Evolutionary conservation across 1,140 invertebrate species (phyloP), one percentile per base, ranked within the genome.

Genomic region (Papilio aristodemus): DNA sequence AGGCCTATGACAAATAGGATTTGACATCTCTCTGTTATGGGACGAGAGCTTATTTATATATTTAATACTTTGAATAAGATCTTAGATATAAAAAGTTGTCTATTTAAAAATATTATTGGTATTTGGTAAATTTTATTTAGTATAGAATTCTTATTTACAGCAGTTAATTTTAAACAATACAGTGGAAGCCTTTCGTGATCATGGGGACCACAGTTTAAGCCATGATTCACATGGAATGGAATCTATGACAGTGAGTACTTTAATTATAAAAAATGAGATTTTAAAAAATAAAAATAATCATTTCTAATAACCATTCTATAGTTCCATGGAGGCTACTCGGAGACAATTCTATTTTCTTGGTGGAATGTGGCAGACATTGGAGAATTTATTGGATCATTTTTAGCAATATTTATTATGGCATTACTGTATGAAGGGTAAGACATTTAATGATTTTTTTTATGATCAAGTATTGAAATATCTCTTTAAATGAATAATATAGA

Each of bases 381-480:
- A 38, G 94, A 95, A 41, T 93, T 98, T 72, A 89, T 97, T 62
- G 96, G 95, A 17, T 97, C 97, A 6, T 96, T 97, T 90, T 92
- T 98, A 71, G 96, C 95, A 57, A 96, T 98, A 67, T 96, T 98
- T 77, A 93, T 98, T 67, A 93, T 98, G 93, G 97, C 96, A 0
- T 93, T 97, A 14, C 91, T 98, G n/a, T 98, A 98, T 87, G 97
- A 98, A 92, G 97, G 97, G 91, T 92, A 80, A 81, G 84, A 62
- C 38, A 62, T 38, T 39, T 62, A 13, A 54, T 9, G 22, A 13
- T 10, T 5, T 19, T 39, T 13, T 39, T 1, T 1, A 10, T 39
- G 11, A 8, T 37, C 7, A 13, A 39, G 4, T 13, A 32, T 32
- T 57, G 50, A 11, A 69, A 41, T 67, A 32, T 19, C 46, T 38